Evolutionary conservation across 2,888 invertebrate genomes (phyloP).

Genomic region (Axea sp.): DNA sequence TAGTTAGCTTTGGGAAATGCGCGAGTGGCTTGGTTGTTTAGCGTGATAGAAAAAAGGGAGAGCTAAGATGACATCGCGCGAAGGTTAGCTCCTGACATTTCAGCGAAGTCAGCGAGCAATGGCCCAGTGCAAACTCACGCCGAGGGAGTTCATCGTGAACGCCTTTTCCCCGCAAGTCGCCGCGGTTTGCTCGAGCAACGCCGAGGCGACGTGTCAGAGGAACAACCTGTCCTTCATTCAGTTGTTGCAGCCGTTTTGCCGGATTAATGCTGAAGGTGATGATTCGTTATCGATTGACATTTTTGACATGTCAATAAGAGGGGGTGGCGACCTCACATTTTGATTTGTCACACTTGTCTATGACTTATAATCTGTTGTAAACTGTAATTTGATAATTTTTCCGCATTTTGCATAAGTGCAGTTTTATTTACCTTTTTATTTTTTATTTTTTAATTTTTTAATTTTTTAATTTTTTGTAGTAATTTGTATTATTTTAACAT

Average conservation of each 20-base stretch:
- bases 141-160: conserved; percentile 93
- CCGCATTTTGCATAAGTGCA: no score
- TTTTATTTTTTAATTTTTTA: no score
- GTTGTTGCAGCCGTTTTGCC: conserved; percentile 93
- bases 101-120: conserved; percentile 74
- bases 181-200: conserved; percentile 89
- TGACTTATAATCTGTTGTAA: no score
- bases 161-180: conserved; percentile 95
- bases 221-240: conserved; percentile 95
- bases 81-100: conserved; percentile 22
- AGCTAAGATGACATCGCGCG: conserved; percentile 1
- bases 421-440: no score
- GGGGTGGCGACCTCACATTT: no score
- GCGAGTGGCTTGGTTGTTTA: background rate
- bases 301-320: conserved; percentile 13
- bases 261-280: conserved; percentile 86
- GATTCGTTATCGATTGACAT: conserved; percentile 18
- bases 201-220: conserved; percentile 91
- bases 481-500: no score
- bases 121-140: conserved; percentile 84
- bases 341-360: no score
- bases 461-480: no score
- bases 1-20: background rate
- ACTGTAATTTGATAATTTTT: no score
- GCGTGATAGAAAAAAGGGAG: background rate